Base-by-base conservation (phyloP, 2,113 vertebrate species). In the Merops nubicus region DNA sequence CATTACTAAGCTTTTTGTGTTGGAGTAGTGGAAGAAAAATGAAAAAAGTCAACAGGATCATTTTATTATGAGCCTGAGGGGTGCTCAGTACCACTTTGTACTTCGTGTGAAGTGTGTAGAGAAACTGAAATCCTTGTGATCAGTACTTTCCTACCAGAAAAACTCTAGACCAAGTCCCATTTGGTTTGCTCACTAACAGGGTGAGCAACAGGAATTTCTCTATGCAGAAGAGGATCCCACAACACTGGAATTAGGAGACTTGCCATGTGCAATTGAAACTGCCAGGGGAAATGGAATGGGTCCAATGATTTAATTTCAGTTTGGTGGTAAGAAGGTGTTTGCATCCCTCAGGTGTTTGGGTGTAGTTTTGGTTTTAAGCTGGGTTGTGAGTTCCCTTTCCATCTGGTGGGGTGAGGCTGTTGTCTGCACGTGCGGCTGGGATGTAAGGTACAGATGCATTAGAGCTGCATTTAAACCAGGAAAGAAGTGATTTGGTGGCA, bases 21-120 rank as follows among this genome's bases (percentile, higher is more conserved):
- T 78, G 75, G 65, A 82, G 83, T 94, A 88, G 88, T 76, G 54
- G 80, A 91, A 72, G 74, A 80, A 88, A 64, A 91, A 86, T 25
- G 17, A 38, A 74, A 88, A 92, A 92, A 76, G 40, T 31, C 59
- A 85, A 29, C 86, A 60, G 47, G 63, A 81, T 73, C 22, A 31
- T 88, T 93, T 92, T 86, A 45, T 83, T 89, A 28, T 19, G 53
- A 77, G 50, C n/a, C 51, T 84, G 53, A 81, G 68, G 91, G 23
- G 83, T 93, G 75, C 80, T 93, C 14, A 1, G 50, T 86, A 16
- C 68, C 56, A 33, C 76, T 84, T 74, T 20, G 59, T 72, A 89
- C 80, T 94, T 94, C 56, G 40, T 54, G 43, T 65, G 6, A 56
- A 88, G 85, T 38, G 19, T 29, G 2, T 1, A 22, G 51, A 72